Evolutionary conservation across 1,140 invertebrate genomes (phyloP).

Genomic region (Nylanderia fulva): DNA sequence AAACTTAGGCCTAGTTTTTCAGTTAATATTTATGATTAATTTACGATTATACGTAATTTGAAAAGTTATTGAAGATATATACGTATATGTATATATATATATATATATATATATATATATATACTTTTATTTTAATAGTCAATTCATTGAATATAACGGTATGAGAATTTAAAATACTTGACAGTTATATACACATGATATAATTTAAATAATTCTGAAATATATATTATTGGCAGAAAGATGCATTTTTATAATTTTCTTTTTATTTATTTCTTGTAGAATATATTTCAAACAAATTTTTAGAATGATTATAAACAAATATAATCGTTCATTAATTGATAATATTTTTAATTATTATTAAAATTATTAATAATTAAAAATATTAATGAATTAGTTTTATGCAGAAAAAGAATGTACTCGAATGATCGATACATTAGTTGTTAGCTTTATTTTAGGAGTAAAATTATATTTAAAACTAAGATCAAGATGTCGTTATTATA

Average conservation of each 20-base stretch:
- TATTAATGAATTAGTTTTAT: too few species aligned
- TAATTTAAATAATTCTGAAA: constrained; percentile 21
- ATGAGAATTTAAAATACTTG: neutral
- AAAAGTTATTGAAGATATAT: neutral
- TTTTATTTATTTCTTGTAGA: neutral
- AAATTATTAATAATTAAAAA: neutral
- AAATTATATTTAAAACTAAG: too few species aligned
- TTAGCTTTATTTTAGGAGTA: too few species aligned
- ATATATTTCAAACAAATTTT: neutral
- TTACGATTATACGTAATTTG: neutral
- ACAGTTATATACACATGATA: neutral
- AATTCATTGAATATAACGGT: neutral
- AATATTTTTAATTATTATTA: too few species aligned
- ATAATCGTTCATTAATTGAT: neutral
- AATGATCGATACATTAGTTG: too few species aligned
- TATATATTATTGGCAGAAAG: neutral
- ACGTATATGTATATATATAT: too few species aligned
- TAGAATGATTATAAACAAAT: neutral
- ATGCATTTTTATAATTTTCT: neutral
- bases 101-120: neutral
- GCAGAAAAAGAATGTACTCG: too few species aligned
- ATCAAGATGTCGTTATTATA: too few species aligned
- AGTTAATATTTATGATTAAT: constrained; percentile 26
- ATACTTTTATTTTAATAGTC: constrained; percentile 1
- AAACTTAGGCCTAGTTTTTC: constrained; percentile 32